Evolutionary conservation across 2,797 vertebrate genomes (phyloP).

Genomic region (Syngnathus acus): DNA sequence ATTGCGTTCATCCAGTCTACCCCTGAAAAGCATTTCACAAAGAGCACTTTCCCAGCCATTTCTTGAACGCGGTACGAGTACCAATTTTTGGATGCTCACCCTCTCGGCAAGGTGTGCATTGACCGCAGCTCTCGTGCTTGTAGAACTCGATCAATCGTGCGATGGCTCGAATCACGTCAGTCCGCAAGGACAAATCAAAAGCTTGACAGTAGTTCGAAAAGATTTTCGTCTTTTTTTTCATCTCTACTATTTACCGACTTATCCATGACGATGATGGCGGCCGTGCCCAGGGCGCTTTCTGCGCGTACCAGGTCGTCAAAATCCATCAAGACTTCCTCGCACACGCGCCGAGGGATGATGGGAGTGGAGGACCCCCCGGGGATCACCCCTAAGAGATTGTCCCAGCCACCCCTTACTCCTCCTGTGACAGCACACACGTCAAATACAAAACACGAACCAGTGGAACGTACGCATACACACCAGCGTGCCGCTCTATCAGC

Average conservation of each 20-base stretch:
- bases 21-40: slow-evolving; percentile 55
- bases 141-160: slow-evolving; percentile 93
- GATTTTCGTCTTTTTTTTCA: neutral
- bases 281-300: slow-evolving; percentile 86
- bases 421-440: slow-evolving; percentile 63
- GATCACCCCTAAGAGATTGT: slow-evolving; percentile 90
- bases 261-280: slow-evolving; percentile 91
- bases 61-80: too few species aligned
- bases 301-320: slow-evolving; percentile 88
- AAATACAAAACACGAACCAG: neutral
- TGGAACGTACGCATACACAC: slow-evolving; percentile 43
- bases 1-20: slow-evolving; percentile 99
- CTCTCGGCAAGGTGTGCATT: slow-evolving; percentile 93
- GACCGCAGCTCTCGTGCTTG: slow-evolving; percentile 95
- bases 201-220: neutral
- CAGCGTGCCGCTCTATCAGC: slow-evolving; percentile 87
- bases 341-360: slow-evolving; percentile 85
- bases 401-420: slow-evolving; percentile 90
- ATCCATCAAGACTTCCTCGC: slow-evolving; percentile 90
- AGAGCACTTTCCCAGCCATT: too few species aligned
- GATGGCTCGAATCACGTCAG: slow-evolving; percentile 83
- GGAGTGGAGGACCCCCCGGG: slow-evolving; percentile 93
- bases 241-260: slow-evolving; percentile 76
- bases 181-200: slow-evolving; percentile 60
- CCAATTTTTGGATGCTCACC: slow-evolving; percentile 61